Base-by-base conservation (phyloP, 2,888 invertebrate species). In the Lochmaea crataegi region DNA sequence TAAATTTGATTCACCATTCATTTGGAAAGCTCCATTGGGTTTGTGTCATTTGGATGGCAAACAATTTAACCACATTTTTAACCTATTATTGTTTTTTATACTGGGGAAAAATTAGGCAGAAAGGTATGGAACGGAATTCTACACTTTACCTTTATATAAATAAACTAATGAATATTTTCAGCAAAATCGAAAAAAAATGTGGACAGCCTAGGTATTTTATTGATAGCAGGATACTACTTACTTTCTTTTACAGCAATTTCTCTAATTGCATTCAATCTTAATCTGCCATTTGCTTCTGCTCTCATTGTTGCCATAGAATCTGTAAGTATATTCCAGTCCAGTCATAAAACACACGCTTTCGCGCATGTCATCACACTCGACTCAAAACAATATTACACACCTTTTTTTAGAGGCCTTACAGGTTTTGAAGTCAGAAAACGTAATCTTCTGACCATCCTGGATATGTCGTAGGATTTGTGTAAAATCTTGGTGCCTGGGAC, bases 231-330 rank as follows among this genome's bases (percentile, higher is more conserved):
- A 4, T 88, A 87, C 79, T 83, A 87, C 76, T 16, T 82, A 11
- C 66, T 79, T 1, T 86, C 88, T 56, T 79, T 88, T 22, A 78
- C 81, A 72, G 67, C 87, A 14, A 89, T 91, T 2, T 71, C 83
- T 3, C 80, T 84, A 63, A 80, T 85, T 64, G 77, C 90, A 3
- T 76, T 87, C 22, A 79, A 84, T 9, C 80, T 87, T 72, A 79
- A 88, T 10, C 83, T 92, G 2, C 90, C 91, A 1, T 86, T 90
- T 18, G 90, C 89, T 4, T 90, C 91, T 7, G 86, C 89, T 18
- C 79, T 89, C 12, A 85, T 90, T 41, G 81, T 92, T 26, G 84
- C 90, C 7, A 84, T 88, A 77, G 92, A 92, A 86, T 90, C 91
- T 86, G 91, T 90, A 83, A 68, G 68, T 68, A 51, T 14, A 32